Percentiles rank a stretch among this genome's conserved stretches.
phyloP scores from a whole-genome alignment of 2,888 invertebrate species.

The Yponomeuta sedellus region DNA sequence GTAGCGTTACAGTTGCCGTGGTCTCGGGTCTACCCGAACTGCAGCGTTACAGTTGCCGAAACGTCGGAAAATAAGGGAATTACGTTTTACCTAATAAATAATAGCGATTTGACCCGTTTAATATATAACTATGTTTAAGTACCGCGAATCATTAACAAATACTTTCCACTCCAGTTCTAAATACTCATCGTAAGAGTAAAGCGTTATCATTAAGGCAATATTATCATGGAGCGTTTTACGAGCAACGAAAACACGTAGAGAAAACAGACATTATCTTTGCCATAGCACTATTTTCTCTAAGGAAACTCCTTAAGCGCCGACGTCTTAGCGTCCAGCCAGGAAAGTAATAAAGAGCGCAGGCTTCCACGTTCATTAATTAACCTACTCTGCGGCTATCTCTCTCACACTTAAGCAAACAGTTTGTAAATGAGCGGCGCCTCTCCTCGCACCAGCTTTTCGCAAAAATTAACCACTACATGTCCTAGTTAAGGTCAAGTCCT shows the following conservation, averaged over 20 bases:
- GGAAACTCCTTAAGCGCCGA: conserved; percentile 71
- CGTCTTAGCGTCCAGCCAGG: conserved; percentile 73
- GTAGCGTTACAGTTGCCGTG: too few species aligned
- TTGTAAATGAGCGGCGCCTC: conserved; percentile 71
- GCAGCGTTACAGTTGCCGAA: too few species aligned
- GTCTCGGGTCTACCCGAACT: too few species aligned
- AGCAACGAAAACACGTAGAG: conserved; percentile 9
- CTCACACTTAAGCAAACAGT: conserved; percentile 59
- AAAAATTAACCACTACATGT: conserved; percentile 76
- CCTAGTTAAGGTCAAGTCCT: conserved; percentile 5
- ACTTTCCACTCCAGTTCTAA: too few species aligned
- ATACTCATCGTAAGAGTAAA: too few species aligned
- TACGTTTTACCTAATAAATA: too few species aligned
- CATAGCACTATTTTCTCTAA: conserved; percentile 57
- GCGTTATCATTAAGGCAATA: neutral
- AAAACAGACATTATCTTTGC: conserved; percentile 19
- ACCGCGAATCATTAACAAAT: too few species aligned
- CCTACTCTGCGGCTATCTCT: conserved; percentile 57
- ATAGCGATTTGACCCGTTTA: too few species aligned
- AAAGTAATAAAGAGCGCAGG: conserved; percentile 77
- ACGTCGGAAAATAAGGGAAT: too few species aligned
- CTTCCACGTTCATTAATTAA: conserved; percentile 78
- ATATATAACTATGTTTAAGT: too few species aligned
- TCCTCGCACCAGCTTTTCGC: conserved; percentile 72
- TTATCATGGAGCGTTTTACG: neutral